Evolutionary conservation across 2,113 vertebrate genomes (phyloP), one percentile per base, ranked within the genome.

Genomic region (Scartelaos histophorus): DNA sequence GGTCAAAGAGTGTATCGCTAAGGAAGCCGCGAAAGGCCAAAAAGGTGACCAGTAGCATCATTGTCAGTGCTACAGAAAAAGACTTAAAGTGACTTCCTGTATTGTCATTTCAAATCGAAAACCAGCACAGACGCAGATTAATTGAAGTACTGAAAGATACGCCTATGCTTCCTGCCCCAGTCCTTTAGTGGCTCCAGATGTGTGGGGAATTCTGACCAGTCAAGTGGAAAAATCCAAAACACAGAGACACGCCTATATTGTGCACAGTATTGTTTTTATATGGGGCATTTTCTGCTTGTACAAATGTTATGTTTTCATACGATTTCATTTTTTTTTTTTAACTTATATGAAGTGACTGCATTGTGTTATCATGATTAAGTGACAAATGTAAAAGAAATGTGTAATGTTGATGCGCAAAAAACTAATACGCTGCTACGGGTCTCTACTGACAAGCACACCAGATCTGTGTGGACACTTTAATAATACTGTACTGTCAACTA

Each of bases 1-100:
- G 71, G 90, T 97, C 76, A 92, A 95, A 57, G 94, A 97, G 88
- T 96, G 93, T 73, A 84, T 78, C 38, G 89, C 91, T 85, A 95
- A 95, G 0, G 92, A 94, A 70, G 83, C 89, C 69, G 81, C 86
- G 0, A 15, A 12, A 6, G 88, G 89, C 73, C 91, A 93, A 76
- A 88, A 80, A 49, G 79, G 74, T 76, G 90, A 91, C 86, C 83
- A 93, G 87, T 93, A 93, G 90, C 81, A 75, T 29, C 74, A 70
- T 54, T 7, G 1, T 60, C 46, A n/a, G 2, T 76, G 83, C 82
- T 87, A 82, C 76, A 73, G 76, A 67, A 7, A 45, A 9, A 71
- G 80, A 76, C 53, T 67, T 81, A 62, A 72, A 80, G 66, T 76
- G 81, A 67, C 79, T 77, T 77, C 61, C 56, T 67, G 69, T 80